Conservation (phyloP, 2,888 invertebrate species). For the Drosophila vallismaia region DNA sequence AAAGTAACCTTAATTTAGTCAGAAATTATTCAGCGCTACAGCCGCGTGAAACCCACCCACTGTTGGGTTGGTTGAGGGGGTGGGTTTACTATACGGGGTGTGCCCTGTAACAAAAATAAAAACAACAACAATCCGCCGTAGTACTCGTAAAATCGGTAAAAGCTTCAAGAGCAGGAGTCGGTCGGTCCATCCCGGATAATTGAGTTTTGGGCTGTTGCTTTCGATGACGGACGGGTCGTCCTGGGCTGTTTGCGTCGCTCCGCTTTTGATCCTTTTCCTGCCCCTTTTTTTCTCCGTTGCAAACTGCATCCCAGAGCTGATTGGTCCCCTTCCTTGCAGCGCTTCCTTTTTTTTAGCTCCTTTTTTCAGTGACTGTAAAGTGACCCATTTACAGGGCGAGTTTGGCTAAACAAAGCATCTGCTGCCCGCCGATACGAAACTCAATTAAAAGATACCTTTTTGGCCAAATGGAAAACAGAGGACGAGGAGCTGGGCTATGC, state of each 20-base stretch:
- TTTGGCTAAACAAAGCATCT: conserved; percentile 3
- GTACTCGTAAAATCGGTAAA: conserved; percentile 25
- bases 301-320: conserved; percentile 15
- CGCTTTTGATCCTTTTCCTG: not conserved
- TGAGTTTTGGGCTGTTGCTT: conserved; percentile 74
- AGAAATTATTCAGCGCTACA: not conserved
- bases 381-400: conserved; percentile 40
- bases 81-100: conserved; percentile 6
- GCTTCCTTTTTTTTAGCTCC: not conserved
- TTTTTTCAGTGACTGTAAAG: conserved; percentile 4
- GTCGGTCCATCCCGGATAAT: conserved; percentile 52
- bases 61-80: not conserved
- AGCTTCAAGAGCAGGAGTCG: conserved; percentile 16
- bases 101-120: conserved; percentile 1
- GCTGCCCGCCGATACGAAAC: conserved; percentile 24
- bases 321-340: conserved; percentile 3
- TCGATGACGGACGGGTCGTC: conserved; percentile 55
- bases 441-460: conserved; percentile 35
- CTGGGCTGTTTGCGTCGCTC: conserved; percentile 13
- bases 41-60: not conserved
- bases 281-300: not conserved
- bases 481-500: not conserved
- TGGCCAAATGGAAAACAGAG: not conserved
- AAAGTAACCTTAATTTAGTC: not conserved
- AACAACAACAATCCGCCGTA: conserved; percentile 21